Conservation (phyloP, 1,140 invertebrate species). For the Bactericera cockerelli region DNA sequence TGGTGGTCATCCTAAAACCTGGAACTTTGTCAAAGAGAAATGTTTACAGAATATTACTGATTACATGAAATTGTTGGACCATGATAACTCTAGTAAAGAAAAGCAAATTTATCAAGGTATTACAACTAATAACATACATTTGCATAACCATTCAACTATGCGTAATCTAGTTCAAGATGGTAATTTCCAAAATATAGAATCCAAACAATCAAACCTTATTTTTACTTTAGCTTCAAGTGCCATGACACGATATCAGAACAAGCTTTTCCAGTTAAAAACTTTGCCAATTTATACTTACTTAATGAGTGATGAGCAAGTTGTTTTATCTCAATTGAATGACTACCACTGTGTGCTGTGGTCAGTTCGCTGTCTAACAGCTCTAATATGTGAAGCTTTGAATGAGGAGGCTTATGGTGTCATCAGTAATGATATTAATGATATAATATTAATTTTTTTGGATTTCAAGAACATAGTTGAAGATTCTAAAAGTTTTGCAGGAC, state of each 20-base stretch:
- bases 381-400: constrained; percentile 4
- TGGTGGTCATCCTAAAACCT: constrained; percentile 60
- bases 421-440: neutral
- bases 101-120: neutral
- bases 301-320: constrained; percentile 2
- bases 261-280: neutral
- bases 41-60: constrained; percentile 3
- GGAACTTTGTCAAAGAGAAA: constrained; percentile 44
- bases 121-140: neutral
- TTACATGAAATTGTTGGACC: constrained; percentile 1
- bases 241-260: neutral
- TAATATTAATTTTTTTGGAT: neutral
- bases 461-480: neutral
- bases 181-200: neutral
- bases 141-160: neutral
- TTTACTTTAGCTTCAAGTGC: neutral
- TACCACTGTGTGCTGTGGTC: constrained; percentile 3
- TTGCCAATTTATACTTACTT: constrained; percentile 2
- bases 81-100: neutral
- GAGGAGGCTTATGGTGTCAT: constrained; percentile 2
- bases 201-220: constrained; percentile 3
- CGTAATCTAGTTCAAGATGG: neutral
- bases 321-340: neutral
- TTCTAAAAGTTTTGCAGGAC: neutral
- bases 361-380: neutral